A percentile compares a stretch with the other conserved stretches of the same genome.
These are phyloP conservation scores for Drosophila tsacasi DNA, from an alignment of 1,140 invertebrate genomes.

Conservation along the genomic window DNA sequence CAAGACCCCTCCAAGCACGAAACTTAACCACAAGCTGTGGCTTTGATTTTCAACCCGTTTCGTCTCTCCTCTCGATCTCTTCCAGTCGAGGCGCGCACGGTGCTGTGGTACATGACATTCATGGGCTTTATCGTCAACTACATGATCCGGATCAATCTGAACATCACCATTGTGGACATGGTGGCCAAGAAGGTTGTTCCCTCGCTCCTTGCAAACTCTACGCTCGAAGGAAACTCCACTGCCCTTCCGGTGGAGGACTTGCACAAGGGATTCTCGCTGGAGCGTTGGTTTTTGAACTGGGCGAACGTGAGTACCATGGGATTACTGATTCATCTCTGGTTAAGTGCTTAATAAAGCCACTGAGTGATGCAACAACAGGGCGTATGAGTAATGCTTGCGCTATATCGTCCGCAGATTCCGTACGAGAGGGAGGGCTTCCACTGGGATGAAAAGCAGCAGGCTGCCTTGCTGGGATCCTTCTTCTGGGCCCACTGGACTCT, in stretches of 20 bases:
- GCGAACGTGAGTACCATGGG: slow-evolving; percentile 63
- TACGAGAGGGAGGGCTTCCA: slow-evolving; percentile 85
- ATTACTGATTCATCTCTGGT: slow-evolving; percentile 34
- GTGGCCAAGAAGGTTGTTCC: slow-evolving; percentile 85
- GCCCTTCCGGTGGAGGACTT: slow-evolving; percentile 11
- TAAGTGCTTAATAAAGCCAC: slow-evolving; percentile 47
- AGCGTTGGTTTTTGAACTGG: slow-evolving; percentile 70
- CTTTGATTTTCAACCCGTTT: slow-evolving; percentile 48
- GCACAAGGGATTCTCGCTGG: slow-evolving; percentile 61
- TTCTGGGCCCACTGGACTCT: slow-evolving; percentile 91
- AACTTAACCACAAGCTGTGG: slow-evolving; percentile 57
- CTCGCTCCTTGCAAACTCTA: slow-evolving; percentile 40
- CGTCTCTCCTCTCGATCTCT: slow-evolving; percentile 21
- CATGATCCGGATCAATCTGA: slow-evolving; percentile 92
- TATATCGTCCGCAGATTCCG: slow-evolving; percentile 59
- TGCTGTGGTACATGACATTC: slow-evolving; percentile 90
- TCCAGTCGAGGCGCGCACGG: slow-evolving; percentile 83
- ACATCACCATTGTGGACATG: slow-evolving; percentile 95
- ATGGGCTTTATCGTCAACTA: slow-evolving; percentile 92
- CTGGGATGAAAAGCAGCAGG: slow-evolving; percentile 90
- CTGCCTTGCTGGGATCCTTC: slow-evolving; percentile 89
- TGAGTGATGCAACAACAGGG: slow-evolving; percentile 24
- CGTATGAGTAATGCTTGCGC: slow-evolving; percentile 13
- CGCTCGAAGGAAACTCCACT: slow-evolving; percentile 2
- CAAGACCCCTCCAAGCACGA: slow-evolving; percentile 53